A percentile compares a stretch with the other conserved stretches of the same genome.
These are phyloP conservation scores for Aulostomus chinensis DNA, from an alignment of 2,797 vertebrate species.

Conservation along the genomic window DNA sequence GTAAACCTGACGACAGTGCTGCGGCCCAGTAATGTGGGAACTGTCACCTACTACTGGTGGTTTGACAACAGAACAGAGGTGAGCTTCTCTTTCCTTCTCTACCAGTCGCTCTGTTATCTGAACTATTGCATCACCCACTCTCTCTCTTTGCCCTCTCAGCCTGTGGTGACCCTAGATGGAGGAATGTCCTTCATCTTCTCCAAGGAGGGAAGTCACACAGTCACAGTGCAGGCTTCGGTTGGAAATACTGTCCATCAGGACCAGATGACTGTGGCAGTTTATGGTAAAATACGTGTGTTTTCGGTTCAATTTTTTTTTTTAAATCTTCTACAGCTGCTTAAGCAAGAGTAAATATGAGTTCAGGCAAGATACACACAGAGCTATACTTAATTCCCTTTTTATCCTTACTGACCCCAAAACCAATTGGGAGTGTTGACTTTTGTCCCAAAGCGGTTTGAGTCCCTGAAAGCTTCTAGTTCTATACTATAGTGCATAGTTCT, in stretches of 20 bases:
- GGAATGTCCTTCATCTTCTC: conserved; percentile 86
- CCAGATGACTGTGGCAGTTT: conserved; percentile 88
- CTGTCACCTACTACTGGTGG: conserved; percentile 94
- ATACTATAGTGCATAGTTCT: too few species aligned
- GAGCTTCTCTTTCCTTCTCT: conserved; percentile 31
- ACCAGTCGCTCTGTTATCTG: background rate
- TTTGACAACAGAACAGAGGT: conserved; percentile 94
- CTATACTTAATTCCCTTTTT: too few species aligned
- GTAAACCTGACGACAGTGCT: conserved; percentile 87
- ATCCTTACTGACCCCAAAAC: too few species aligned
- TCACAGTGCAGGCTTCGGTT: conserved; percentile 89
- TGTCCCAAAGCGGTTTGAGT: too few species aligned
- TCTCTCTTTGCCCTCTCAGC: conserved; percentile 70
- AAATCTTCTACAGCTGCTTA: too few species aligned
- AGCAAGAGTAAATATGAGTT: too few species aligned
- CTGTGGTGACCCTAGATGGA: conserved; percentile 87
- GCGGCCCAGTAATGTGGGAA: conserved; percentile 88
- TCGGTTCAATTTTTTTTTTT: too few species aligned
- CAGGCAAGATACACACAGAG: too few species aligned
- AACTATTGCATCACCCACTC: conserved; percentile 1
- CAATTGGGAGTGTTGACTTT: too few species aligned
- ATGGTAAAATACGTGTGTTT: conserved; percentile 77
- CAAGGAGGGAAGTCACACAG: conserved; percentile 86
- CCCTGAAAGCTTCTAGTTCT: too few species aligned
- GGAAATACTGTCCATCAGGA: conserved; percentile 90